These are phyloP conservation scores for Drosophila sucinea DNA, from an alignment of 1,140 invertebrate species.

Conservation along the genomic window DNA sequence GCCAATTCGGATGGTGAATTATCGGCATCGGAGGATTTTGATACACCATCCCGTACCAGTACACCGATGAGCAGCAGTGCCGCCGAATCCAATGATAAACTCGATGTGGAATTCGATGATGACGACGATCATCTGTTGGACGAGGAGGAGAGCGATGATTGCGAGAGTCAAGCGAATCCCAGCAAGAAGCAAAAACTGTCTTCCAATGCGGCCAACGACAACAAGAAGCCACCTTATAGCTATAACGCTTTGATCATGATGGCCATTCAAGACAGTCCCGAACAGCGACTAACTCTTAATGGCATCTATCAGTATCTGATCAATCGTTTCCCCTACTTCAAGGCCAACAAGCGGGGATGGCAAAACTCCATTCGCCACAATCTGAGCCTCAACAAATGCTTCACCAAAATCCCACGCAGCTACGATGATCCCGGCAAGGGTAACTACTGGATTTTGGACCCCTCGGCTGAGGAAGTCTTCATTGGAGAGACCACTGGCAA, in stretches of 20 bases:
- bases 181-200: conserved; percentile 75
- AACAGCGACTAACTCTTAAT: conserved; percentile 97
- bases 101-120: conserved; percentile 71
- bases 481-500: conserved; percentile 99
- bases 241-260: conserved; percentile 99
- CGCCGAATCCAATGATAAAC: conserved; percentile 69
- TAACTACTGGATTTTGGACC: conserved; percentile 98
- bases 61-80: conserved; percentile 81
- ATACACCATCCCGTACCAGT: conserved; percentile 73
- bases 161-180: conserved; percentile 49
- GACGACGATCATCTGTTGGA: conserved; percentile 69
- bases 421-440: conserved; percentile 97
- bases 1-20: conserved; percentile 68
- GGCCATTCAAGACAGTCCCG: conserved; percentile 97
- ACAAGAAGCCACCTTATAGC: conserved; percentile 97
- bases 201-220: conserved; percentile 82
- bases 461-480: conserved; percentile 97
- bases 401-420: conserved; percentile 97
- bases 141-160: conserved; percentile 64
- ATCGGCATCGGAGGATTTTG: conserved; percentile 74
- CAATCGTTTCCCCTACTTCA: conserved; percentile 98
- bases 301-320: conserved; percentile 99
- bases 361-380: conserved; percentile 99
- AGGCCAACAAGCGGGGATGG: conserved; percentile 99
- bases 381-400: conserved; percentile 98